phyloP scores from a whole-genome alignment of 2,888 invertebrate genomes.

The Himalopsyche anomala region DNA sequence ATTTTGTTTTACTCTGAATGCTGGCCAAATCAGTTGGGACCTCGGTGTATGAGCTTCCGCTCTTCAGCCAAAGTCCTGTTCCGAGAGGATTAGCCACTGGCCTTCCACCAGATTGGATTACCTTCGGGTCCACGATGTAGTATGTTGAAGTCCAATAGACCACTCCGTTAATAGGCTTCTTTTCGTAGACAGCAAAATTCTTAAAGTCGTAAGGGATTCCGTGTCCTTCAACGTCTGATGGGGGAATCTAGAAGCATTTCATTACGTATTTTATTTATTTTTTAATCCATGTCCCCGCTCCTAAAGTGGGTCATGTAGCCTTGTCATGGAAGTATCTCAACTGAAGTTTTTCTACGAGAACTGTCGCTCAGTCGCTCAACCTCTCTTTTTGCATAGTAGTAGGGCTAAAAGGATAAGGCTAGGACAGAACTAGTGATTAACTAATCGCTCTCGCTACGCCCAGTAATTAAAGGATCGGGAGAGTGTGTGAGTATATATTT shows the following conservation, averaged over 20 bases:
- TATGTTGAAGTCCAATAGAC: constrained; percentile 63
- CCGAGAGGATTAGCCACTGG: constrained; percentile 52
- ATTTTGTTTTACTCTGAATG: constrained; percentile 47
- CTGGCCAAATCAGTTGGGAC: neutral
- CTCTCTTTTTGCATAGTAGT: too few species aligned
- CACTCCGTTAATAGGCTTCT: constrained; percentile 58
- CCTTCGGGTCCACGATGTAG: constrained; percentile 60
- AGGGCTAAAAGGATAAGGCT: too few species aligned
- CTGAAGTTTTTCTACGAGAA: too few species aligned
- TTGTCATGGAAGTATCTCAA: too few species aligned
- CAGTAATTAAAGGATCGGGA: too few species aligned
- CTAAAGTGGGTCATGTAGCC: too few species aligned
- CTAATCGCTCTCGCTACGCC: too few species aligned
- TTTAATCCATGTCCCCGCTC: too few species aligned
- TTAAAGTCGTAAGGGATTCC: constrained; percentile 62
- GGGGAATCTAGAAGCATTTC: constrained; percentile 56
- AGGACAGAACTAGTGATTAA: too few species aligned
- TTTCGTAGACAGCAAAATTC: constrained; percentile 59
- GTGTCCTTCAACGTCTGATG: constrained; percentile 59
- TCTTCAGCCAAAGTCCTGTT: constrained; percentile 63
- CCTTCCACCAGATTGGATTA: constrained; percentile 56
- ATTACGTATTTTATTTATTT: too few species aligned
- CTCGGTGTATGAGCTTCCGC: constrained; percentile 45
- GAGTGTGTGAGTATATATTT: too few species aligned
- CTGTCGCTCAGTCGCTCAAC: too few species aligned